phyloP scores from a whole-genome alignment of 92 coral and sea anemone genomes.

The Paramuricea clavata region DNA sequence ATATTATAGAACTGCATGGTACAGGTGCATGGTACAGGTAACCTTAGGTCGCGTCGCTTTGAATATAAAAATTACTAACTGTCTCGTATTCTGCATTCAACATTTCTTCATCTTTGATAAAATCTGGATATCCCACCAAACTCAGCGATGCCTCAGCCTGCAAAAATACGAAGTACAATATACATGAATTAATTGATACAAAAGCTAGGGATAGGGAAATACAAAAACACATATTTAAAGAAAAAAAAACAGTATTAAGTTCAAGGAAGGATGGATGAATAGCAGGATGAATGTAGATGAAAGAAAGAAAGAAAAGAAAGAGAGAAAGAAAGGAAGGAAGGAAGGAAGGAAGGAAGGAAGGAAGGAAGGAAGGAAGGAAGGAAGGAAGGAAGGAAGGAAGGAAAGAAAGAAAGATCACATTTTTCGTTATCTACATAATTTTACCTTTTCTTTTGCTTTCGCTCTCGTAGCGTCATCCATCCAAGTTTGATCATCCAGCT shows the following conservation, averaged over 20 bases:
- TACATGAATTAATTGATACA: too few species aligned
- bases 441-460: constrained; percentile 38
- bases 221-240: too few species aligned
- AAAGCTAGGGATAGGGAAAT: too few species aligned
- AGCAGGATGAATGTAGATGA: too few species aligned
- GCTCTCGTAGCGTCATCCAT: constrained; percentile 33
- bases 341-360: too few species aligned
- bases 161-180: background rate
- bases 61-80: constrained; percentile 4
- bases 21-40: too few species aligned
- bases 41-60: background rate
- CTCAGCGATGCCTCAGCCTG: constrained; percentile 28
- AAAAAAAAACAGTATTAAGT: too few species aligned
- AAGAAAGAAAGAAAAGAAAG: too few species aligned
- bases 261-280: too few species aligned
- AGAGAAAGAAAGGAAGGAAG: too few species aligned
- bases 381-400: background rate
- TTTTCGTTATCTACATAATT: too few species aligned
- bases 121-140: constrained; percentile 32
- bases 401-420: background rate
- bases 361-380: background rate
- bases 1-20: too few species aligned
- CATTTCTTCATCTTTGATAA: constrained; percentile 34
- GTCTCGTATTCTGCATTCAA: constrained; percentile 30
- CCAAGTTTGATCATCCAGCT: constrained; percentile 33